Base-by-base conservation (phyloP, 37 sponge, comb jelly and placozoan species). In the Theonella swinhoei region DNA sequence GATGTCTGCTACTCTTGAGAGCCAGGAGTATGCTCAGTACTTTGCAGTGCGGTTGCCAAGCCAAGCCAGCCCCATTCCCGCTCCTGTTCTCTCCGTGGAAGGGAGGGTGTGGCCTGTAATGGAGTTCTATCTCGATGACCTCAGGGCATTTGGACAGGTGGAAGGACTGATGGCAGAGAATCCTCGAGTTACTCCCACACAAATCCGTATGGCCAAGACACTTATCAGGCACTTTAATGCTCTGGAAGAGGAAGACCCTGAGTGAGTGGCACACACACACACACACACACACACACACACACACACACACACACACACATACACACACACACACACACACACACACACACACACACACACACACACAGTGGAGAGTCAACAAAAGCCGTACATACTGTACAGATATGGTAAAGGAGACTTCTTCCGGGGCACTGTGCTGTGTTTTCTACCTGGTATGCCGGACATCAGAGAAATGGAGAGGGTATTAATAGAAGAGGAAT, bases 1-100 rank as follows among this genome's bases (percentile, higher is more conserved):
- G 35, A 98, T 98, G 98, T 98, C 98, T 35, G 98, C 98, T 28
- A 95, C 98, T 0, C 70, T 98, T 32, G 92, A 95, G 54, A 82
- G 87, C 5, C 35, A 77, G 28, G 30, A 70, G 32, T 98, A 93
- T 72, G 77, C 96, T 11, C 77, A 78, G 35, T 98, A 98, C 76
- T 98, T 98, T 67, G 42, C 83, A 2, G 36, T 39, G 1, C 42
- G 76, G 39, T 26, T 83, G 29, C n/a, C 61, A 0, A 68, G 66
- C 1, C 30, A 39, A 20, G 33, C 76, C 26, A 28, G 32, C 34
- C 88, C 90, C 4, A 28, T 36, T 33, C 88, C 90, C 4, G 90
- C 96, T 23, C 96, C 98, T 7, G 77, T 91, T 25, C 77, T 98
- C n/a, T 73, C 67, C 28, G 77, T 98, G 5, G 80, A 78, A 31